Conservation (phyloP, 2,797 vertebrate species). For the Microtus obscurus region DNA sequence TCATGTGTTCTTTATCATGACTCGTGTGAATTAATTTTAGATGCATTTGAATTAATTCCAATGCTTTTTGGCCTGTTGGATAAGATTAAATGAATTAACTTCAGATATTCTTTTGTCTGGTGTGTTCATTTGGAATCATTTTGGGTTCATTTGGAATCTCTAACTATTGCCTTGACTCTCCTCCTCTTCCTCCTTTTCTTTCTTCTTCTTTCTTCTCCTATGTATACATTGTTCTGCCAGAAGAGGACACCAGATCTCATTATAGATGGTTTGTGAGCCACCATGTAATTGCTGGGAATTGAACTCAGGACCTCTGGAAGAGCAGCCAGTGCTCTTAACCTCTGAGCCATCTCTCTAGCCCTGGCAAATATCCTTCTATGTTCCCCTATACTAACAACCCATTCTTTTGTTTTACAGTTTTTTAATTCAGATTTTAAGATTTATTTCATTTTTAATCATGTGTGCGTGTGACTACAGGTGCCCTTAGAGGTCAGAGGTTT, state of each 20-base stretch:
- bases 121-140: slow-evolving; percentile 36
- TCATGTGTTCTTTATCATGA: slow-evolving; percentile 2
- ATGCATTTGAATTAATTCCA: not conserved
- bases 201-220: no score
- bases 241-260: no score
- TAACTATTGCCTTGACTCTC: not conserved
- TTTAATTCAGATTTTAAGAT: not conserved
- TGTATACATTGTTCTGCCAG: no score
- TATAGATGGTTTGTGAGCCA: no score
- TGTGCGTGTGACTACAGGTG: not conserved
- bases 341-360: no score
- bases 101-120: not conserved
- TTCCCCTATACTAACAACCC: not conserved
- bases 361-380: not conserved
- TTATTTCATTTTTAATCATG: not conserved
- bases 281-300: no score
- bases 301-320: no score
- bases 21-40: slow-evolving; percentile 30
- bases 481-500: not conserved
- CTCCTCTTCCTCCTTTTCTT: no score
- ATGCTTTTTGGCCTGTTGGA: not conserved
- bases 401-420: not conserved
- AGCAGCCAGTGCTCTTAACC: no score
- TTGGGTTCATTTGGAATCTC: not conserved
- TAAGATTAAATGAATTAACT: not conserved